phyloP scores from a whole-genome alignment of 2,113 vertebrate species.

The Cacatua alba region DNA sequence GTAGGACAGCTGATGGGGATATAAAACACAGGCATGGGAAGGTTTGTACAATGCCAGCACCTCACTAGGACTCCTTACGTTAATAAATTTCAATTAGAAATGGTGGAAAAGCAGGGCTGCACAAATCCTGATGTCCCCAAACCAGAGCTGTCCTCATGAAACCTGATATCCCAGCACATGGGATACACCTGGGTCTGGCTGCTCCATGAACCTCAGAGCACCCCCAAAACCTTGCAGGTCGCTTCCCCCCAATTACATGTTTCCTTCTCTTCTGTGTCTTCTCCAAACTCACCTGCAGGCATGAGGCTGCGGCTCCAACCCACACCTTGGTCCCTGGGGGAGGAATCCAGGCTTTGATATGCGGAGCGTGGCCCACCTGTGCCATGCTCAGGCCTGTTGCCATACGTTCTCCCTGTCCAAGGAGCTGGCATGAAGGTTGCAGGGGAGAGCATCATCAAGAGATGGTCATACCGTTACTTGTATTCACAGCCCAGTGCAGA shows the following conservation, averaged over 20 bases:
- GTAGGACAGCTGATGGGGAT: not conserved
- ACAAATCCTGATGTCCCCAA: not conserved
- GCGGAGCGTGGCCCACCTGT: not conserved
- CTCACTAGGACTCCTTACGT: not conserved
- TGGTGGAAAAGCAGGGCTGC: not conserved
- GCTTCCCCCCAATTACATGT: not conserved
- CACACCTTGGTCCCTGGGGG: not conserved
- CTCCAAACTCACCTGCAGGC: not conserved
- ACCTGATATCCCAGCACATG: not conserved
- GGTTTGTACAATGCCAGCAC: not conserved
- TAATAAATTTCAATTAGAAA: not conserved
- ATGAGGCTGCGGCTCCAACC: not conserved
- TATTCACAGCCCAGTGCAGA: accelerated
- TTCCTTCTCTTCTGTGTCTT: not conserved
- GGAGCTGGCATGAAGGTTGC: not conserved
- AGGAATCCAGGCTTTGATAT: not conserved
- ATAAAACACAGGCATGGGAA: not conserved
- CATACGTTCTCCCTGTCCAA: not conserved
- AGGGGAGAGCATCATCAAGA: not conserved
- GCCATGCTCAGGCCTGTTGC: not conserved
- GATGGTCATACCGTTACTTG: not conserved
- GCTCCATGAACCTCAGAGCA: not conserved
- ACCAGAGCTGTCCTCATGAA: accelerated
- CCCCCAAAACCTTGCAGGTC: not conserved
- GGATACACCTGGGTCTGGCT: not conserved